phyloP scores from a whole-genome alignment of 2,113 vertebrate species.

The Sceloporus tristichus region DNA sequence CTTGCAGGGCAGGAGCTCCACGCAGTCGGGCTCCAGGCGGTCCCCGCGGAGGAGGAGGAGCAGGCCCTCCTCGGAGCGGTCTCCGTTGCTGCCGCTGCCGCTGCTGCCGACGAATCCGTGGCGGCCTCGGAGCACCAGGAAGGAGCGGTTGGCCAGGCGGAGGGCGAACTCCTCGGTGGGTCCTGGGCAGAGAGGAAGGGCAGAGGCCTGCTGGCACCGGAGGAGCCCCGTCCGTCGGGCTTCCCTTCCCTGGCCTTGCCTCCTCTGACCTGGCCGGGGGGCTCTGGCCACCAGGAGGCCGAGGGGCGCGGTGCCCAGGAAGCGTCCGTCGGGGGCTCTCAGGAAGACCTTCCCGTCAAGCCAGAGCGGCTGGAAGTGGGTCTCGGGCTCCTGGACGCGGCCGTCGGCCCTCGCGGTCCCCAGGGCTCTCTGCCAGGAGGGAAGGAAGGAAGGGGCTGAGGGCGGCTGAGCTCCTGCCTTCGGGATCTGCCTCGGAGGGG shows the following conservation, averaged over 20 bases:
- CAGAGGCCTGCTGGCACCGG: not conserved
- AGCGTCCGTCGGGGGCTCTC: not conserved
- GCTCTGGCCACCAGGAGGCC: not conserved
- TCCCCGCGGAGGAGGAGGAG: no score
- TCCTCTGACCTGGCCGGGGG: not conserved
- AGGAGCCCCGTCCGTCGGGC: not conserved
- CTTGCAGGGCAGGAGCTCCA: conserved; percentile 62
- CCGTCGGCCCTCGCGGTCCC: no score
- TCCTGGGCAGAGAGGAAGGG: conserved; percentile 35
- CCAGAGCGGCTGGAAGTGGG: not conserved
- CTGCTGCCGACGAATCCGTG: conserved; percentile 70
- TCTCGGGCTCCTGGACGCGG: not conserved
- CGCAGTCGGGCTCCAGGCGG: no score
- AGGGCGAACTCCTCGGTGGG: conserved; percentile 68
- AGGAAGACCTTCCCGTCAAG: not conserved
- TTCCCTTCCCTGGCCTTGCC: not conserved
- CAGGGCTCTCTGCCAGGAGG: no score
- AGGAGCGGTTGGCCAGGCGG: conserved; percentile 69
- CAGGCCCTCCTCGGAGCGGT: not conserved
- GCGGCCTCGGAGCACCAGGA: conserved; percentile 64
- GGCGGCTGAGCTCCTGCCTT: not conserved
- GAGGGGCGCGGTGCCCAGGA: not conserved
- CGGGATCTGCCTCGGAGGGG: not conserved
- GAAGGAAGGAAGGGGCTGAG: no score
- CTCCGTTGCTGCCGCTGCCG: no score